These are phyloP conservation scores for Gymnocheta viridis DNA, from an alignment of 2,888 invertebrate species.

Conservation along the genomic window DNA sequence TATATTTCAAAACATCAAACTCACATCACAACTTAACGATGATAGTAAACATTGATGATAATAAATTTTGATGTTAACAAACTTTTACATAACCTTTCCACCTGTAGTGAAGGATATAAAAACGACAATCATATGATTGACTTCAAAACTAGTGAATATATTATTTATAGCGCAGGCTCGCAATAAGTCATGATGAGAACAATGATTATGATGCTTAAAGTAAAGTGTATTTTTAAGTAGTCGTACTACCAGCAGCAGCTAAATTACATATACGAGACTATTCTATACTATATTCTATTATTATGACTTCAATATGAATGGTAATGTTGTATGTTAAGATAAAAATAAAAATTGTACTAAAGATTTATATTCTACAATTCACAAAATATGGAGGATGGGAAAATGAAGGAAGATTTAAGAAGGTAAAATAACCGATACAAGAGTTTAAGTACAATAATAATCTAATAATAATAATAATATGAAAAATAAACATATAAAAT, in stretches of 20 bases:
- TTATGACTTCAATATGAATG: constrained; percentile 19
- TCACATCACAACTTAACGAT: constrained; percentile 6
- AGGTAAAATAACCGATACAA: constrained; percentile 21
- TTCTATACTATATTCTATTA: background rate
- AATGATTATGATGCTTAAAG: constrained; percentile 7
- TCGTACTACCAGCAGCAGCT: constrained; percentile 5
- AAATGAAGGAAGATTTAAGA: background rate
- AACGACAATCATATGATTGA: background rate
- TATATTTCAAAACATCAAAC: background rate
- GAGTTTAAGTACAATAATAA: constrained; percentile 18
- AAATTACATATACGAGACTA: background rate
- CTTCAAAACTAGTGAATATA: constrained; percentile 2
- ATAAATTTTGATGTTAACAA: background rate
- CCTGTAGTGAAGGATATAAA: background rate
- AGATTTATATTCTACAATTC: constrained; percentile 41
- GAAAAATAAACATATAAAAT: constrained; percentile 28
- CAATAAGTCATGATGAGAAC: constrained; percentile 9
- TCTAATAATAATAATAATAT: constrained; percentile 12
- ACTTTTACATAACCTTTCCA: background rate
- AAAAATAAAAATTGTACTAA: constrained; percentile 11
- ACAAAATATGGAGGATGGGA: background rate
- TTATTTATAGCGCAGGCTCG: background rate
- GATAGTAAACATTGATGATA: background rate
- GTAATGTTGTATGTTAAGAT: constrained; percentile 33
- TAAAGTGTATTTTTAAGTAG: background rate